A percentile compares a stretch with the other conserved stretches of the same genome.
phyloP scores from a whole-genome alignment of 2,797 vertebrate species.

The Amphiprion clarkii region DNA sequence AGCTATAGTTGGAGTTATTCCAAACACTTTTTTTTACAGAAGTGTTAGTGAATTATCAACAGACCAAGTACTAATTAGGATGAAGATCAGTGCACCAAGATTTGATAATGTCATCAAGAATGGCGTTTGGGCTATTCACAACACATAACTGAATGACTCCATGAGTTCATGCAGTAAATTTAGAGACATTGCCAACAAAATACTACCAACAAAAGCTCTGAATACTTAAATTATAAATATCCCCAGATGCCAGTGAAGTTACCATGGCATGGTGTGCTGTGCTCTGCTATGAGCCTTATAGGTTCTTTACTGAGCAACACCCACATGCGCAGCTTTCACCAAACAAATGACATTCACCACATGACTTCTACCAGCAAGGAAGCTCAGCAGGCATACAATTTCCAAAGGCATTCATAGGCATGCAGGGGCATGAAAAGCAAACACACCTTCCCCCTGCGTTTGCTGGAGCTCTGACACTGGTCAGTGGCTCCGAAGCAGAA shows the following conservation, averaged over 20 bases:
- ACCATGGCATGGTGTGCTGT: not conserved
- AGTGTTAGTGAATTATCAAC: not conserved
- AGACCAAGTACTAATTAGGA: too few relatives aligned
- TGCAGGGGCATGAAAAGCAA: slow-evolving; percentile 40
- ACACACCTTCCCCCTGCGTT: slow-evolving; percentile 89
- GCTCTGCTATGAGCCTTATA: not conserved
- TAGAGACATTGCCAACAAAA: too few relatives aligned
- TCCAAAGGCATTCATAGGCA: slow-evolving; percentile 44
- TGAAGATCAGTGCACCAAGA: too few relatives aligned
- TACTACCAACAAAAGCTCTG: too few relatives aligned
- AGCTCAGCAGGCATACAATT: slow-evolving; percentile 23
- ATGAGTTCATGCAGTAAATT: not conserved
- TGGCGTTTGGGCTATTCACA: too few relatives aligned
- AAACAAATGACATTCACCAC: slow-evolving; percentile 6
- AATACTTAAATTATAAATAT: not conserved
- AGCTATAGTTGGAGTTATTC: not conserved
- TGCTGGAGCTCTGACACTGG: slow-evolving; percentile 88
- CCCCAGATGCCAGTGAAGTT: slow-evolving; percentile 2
- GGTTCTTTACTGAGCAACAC: slow-evolving; percentile 15
- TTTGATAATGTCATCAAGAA: too few relatives aligned
- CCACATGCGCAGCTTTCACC: slow-evolving; percentile 6
- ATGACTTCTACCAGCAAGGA: slow-evolving; percentile 15
- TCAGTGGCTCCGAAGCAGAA: slow-evolving; percentile 92
- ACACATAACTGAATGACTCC: too few relatives aligned
- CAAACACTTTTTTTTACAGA: not conserved